These are phyloP conservation scores for Sitophilus oryzae DNA, from an alignment of 1,140 invertebrate species.

Conservation along the genomic window DNA sequence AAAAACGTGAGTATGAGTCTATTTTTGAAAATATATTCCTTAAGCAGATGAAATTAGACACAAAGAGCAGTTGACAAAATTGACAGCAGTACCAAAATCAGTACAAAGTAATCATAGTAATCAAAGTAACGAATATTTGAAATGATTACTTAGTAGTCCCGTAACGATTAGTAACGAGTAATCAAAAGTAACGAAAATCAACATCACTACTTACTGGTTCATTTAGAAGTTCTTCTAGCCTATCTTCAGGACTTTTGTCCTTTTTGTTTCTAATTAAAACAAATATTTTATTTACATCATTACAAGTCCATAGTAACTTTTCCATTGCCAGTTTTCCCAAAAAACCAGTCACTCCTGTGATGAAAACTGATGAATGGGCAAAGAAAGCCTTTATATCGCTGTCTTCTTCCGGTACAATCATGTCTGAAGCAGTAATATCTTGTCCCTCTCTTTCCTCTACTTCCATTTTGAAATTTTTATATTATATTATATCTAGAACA, in stretches of 20 bases:
- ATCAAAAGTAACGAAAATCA: no score
- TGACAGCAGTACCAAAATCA: no score
- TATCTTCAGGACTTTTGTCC: slow-evolving; percentile 56
- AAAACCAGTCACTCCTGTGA: slow-evolving; percentile 60
- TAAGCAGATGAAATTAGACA: no score
- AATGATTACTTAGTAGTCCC: no score
- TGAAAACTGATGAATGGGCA: slow-evolving; percentile 45
- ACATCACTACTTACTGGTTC: slow-evolving; percentile 58
- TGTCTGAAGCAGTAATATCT: slow-evolving; percentile 26
- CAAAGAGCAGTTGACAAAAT: no score
- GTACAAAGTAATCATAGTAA: no score
- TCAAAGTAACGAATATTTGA: no score
- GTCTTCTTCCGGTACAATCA: slow-evolving; percentile 22
- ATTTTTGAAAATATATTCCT: no score
- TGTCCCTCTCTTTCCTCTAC: slow-evolving; percentile 25
- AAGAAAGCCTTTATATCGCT: slow-evolving; percentile 35
- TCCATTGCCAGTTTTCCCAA: slow-evolving; percentile 60
- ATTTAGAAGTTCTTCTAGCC: slow-evolving; percentile 58
- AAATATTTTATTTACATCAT: slow-evolving; percentile 65
- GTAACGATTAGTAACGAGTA: no score
- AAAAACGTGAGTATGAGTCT: no score
- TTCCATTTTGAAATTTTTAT: slow-evolving; percentile 14
- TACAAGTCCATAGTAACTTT: slow-evolving; percentile 34
- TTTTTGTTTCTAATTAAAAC: slow-evolving; percentile 72
- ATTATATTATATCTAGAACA: no score